phyloP scores from a whole-genome alignment of 2,113 vertebrate species.

The Eurystomus gularis region DNA sequence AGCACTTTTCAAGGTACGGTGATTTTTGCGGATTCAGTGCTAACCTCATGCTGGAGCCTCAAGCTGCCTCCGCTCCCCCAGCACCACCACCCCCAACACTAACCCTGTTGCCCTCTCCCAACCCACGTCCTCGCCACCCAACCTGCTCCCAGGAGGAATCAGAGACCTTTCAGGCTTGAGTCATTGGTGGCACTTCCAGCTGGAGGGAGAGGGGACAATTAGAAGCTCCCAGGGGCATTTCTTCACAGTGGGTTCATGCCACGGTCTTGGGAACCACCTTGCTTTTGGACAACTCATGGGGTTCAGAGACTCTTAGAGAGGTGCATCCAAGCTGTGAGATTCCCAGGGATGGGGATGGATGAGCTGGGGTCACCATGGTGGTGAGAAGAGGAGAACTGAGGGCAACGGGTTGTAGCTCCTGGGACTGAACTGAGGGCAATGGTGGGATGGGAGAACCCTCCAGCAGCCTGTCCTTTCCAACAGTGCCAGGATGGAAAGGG shows the following conservation, averaged over 20 bases:
- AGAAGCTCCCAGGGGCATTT: accelerated
- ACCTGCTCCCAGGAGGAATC: not conserved
- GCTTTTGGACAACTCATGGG: not conserved
- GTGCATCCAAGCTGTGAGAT: accelerated
- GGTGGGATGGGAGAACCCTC: accelerated
- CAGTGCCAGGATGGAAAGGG: not conserved
- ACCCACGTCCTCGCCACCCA: not conserved
- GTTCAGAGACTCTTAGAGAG: not conserved
- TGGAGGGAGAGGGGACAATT: not conserved
- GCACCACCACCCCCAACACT: not conserved
- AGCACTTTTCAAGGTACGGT: constrained; percentile 75
- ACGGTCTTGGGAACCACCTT: accelerated
- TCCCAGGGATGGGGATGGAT: not conserved
- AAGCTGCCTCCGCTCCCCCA: not conserved
- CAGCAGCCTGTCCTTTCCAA: accelerated
- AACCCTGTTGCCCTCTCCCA: not conserved
- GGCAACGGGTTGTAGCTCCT: accelerated
- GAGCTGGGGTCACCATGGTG: accelerated
- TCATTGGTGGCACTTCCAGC: not conserved
- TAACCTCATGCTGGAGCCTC: constrained; percentile 16
- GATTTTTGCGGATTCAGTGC: constrained; percentile 77
- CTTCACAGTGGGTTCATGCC: not conserved
- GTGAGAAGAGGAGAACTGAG: not conserved
- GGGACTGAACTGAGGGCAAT: accelerated
- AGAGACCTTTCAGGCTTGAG: not conserved